Evolutionary conservation across 2,888 invertebrate genomes (phyloP), one percentile per base, ranked within the genome.

Genomic region (Polydrusus cervinus): DNA sequence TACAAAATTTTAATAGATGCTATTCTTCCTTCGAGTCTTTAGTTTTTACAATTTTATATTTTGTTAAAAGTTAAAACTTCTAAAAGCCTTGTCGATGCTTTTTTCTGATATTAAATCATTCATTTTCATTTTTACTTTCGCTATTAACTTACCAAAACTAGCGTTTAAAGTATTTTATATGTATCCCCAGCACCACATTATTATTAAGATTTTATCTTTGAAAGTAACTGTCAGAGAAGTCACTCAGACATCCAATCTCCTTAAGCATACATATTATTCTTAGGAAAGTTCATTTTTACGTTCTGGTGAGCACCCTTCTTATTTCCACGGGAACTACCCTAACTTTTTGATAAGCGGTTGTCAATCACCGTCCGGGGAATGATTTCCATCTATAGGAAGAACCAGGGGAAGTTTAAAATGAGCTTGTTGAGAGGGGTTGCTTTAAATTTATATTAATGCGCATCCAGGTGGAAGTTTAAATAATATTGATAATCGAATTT

Each of bases 321-420:
- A 76, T 70, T 70, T 66, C 73, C 61, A 76, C 34, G 34, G 34
- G 67, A 74, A 76, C 73, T 76, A 76, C 69, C 76, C 76, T 70
- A 74, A 73, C 76, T 76, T 76, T 76, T 74, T 76, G 76, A 76
- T 76, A 76, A 76, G 76, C 71, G 51, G 40, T 73, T 76, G 76
- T 76, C 76, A 76, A 76, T 76, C 76, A 76, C 68, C 71, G 47
- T 55, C 70, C 25, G 49, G 76, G 76, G 74, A 74, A 71, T 71
- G 43, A 74, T 67, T 67, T 71, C 51, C 64, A 72, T 72, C 68
- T 75, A 75, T 55, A 43, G 20, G 55, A 64, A 45, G 47, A 51
- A 55, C 34, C 34, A 34, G 53, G 49, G 65, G 55, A 47, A 68
- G 62, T 71, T 64, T 69, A 57, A 68, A 74, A 70, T 65, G 49